These are phyloP conservation scores for Clinocottus analis DNA, from an alignment of 2,113 vertebrate species.

Conservation along the genomic window DNA sequence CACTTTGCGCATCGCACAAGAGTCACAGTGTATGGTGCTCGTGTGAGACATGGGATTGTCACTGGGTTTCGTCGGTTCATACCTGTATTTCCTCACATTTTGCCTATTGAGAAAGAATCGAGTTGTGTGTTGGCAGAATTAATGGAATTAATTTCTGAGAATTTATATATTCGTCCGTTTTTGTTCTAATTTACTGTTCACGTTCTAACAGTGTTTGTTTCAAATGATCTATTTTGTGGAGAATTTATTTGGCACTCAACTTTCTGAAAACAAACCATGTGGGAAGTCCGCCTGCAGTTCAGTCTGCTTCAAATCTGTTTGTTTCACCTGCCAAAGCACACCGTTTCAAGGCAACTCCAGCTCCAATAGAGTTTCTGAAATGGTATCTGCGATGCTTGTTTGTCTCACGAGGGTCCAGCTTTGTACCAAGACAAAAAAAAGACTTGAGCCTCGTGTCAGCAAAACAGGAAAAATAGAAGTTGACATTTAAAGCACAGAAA, in stretches of 20 bases:
- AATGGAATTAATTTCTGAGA: slow-evolving; percentile 2
- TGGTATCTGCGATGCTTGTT: not conserved
- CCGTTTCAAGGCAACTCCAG: slow-evolving; percentile 29
- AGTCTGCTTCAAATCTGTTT: slow-evolving; percentile 32
- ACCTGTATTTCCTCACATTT: slow-evolving; percentile 9
- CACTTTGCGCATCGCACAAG: slow-evolving; percentile 73
- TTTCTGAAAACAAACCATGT: slow-evolving; percentile 21
- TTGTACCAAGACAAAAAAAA: not conserved
- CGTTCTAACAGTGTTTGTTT: not conserved
- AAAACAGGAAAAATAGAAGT: not conserved
- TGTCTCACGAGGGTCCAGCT: not conserved
- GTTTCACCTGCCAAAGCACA: slow-evolving; percentile 20
- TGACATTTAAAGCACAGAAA: not conserved
- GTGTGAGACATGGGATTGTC: slow-evolving; percentile 59
- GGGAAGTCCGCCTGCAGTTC: not conserved
- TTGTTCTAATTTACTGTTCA: not conserved
- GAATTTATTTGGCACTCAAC: slow-evolving; percentile 23
- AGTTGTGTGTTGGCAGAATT: not conserved
- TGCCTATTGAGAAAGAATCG: not conserved
- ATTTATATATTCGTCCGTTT: slow-evolving; percentile 14
- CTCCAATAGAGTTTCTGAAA: slow-evolving; percentile 23
- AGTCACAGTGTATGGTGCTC: slow-evolving; percentile 40
- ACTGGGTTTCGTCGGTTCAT: slow-evolving; percentile 10
- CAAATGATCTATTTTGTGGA: slow-evolving; percentile 13
- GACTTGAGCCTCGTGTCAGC: not conserved